Conservation (phyloP, 2,888 invertebrate genomes). For the Ophion ventricosus region DNA sequence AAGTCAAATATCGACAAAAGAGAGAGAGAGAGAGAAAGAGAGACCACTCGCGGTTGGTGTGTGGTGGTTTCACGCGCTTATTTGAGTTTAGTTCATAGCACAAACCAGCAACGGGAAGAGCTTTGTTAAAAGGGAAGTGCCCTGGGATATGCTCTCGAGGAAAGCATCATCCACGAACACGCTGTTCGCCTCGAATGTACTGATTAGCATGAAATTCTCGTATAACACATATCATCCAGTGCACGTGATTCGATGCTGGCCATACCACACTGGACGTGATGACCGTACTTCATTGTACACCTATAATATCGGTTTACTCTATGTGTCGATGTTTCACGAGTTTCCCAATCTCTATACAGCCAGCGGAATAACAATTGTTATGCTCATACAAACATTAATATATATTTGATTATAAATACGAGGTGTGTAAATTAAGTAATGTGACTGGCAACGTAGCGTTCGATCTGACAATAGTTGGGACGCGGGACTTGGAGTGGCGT, state of each 20-base stretch:
- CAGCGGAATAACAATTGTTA: not conserved
- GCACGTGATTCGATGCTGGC: constrained; percentile 12
- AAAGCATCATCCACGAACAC: constrained; percentile 11
- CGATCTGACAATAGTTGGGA: too few species aligned
- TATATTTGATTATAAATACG: too few species aligned
- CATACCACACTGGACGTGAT: constrained; percentile 15
- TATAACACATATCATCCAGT: constrained; percentile 25
- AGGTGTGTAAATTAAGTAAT: too few species aligned
- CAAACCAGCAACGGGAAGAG: constrained; percentile 4
- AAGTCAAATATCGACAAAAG: constrained; percentile 63
- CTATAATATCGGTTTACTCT: constrained; percentile 42
- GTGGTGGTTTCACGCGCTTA: constrained; percentile 28
- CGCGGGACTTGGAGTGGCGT: too few species aligned
- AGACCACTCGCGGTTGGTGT: constrained; percentile 27
- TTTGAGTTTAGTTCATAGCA: constrained; percentile 49
- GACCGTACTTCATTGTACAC: constrained; percentile 45
- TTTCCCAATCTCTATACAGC: not conserved
- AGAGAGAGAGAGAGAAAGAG: too few species aligned
- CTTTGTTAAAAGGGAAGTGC: constrained; percentile 5
- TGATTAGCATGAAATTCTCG: constrained; percentile 25
- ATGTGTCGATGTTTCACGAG: not conserved
- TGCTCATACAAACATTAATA: too few species aligned
- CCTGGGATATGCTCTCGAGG: not conserved
- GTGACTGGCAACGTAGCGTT: too few species aligned
- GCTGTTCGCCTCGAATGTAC: not conserved